Evolutionary conservation across 2,888 invertebrate species (phyloP), one percentile per base, ranked within the genome.

Genomic region (Balanococcus diminutus): DNA sequence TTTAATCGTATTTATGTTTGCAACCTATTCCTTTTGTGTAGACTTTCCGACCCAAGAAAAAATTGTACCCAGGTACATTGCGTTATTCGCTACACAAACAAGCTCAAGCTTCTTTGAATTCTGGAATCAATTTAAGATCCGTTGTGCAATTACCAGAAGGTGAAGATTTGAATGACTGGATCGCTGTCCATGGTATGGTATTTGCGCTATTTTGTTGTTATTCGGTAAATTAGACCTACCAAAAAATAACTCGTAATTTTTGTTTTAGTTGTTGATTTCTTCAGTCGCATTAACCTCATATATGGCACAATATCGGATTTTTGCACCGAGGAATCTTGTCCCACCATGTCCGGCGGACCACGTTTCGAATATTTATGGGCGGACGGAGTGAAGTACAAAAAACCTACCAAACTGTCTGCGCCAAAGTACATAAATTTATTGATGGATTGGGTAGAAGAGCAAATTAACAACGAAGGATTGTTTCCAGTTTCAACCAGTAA

Each of bases 311-410:
- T 96, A 42, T 94, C 94, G 8, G 96, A 96, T 89, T 95, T 93
- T 89, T 97, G 97, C 89, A 95, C 95, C 56, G 94, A 93, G 87
- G 92, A 93, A 87, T 93, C 95, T 0, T 97, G 97, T 89, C 96
- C 97, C 0, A 95, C 95, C 0, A 97, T 97, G 97, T 94, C 94
- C 31, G 97, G 97, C 0, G 97, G 97, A 0, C 93, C 95, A 4
- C 93, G 95, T 89, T 97, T 96, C 90, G 96, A 97, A 90, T 97
- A 97, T 89, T 91, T 96, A 56, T 97, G 97, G 97, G 95, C 95
- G 28, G 97, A 97, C 90, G 95, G 96, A 14, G 92, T 92, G 42
- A 93, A 93, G 89, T 92, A 94, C 90, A 94, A 94, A 89, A 94
- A 93, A 88, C 95, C 96, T 11, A 96, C 95, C 28, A 93, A 93